Conservation (phyloP, 2,888 invertebrate species). For the Ormyrus labotus region DNA sequence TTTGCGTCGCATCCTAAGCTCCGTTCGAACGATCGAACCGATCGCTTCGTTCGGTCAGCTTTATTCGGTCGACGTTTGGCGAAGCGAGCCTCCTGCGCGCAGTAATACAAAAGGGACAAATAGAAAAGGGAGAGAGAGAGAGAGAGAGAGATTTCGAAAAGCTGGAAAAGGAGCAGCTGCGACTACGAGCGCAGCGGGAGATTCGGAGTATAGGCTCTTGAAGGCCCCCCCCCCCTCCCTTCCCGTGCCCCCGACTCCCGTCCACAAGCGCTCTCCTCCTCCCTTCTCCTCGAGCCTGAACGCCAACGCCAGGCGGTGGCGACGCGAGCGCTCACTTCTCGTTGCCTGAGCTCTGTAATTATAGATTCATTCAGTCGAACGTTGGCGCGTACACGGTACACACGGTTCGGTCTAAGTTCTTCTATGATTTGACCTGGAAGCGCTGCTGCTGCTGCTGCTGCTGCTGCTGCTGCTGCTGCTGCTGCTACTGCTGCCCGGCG, state of each 20-base stretch:
- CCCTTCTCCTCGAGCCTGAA: not conserved
- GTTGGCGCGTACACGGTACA: conserved; percentile 6
- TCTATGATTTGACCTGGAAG: too few relatives aligned
- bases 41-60: not conserved
- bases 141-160: too few relatives aligned
- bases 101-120: too few relatives aligned
- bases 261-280: not conserved
- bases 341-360: conserved; percentile 4
- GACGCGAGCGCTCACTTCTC: not conserved
- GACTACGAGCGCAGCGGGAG: too few relatives aligned
- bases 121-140: too few relatives aligned
- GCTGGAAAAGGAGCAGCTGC: too few relatives aligned
- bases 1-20: too few relatives aligned
- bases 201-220: too few relatives aligned
- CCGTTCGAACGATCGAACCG: not conserved
- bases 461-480: too few relatives aligned
- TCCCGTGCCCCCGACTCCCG: not conserved
- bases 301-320: not conserved
- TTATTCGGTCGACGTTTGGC: not conserved
- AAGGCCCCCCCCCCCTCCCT: not conserved
- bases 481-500: too few relatives aligned
- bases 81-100: not conserved
- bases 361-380: conserved; percentile 51
- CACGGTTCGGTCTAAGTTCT: too few relatives aligned
- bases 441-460: too few relatives aligned